Base-by-base conservation (phyloP, 2,113 vertebrate species). In the Willisornis vidua region DNA sequence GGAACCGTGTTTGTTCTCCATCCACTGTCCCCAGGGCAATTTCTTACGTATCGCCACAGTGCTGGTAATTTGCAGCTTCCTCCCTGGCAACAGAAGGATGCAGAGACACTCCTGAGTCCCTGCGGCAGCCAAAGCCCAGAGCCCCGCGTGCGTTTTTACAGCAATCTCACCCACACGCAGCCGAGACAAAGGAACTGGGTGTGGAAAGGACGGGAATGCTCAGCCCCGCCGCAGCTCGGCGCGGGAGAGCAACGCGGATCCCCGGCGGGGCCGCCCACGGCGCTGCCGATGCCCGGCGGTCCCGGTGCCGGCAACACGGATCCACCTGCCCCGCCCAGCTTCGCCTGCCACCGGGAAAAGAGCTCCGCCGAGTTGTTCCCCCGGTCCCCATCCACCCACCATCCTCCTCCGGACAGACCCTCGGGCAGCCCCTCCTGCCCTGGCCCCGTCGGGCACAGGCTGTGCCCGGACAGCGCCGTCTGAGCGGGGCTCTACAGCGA, bases 151-250 rank as follows among this genome's bases (percentile, higher is more conserved):
- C 57, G 2, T 35, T 66, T 90, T 58, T 73, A 46, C 65, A 48
- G 80, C 83, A 73, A 26, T 49, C 83, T 88, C 80, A 24, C 7
- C 31, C 76, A 41, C 16, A 66, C 5, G 7, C 67, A 78, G 91
- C 10, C 12, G 31, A 97, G 78, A 96, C 89, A 96, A 78, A 96
- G 83, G 57, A 94, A 97, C 68, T 82, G 74, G 94, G 88, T 81
- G 90, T 63, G 68, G 72, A 89, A 94, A 75, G 86, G 78, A 35
- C 39, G 17, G 39, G 59, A 46, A 74, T 2, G 70, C 71, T 72
- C 71, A n/a, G n/a, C 72, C 15, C 29, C 3, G 45, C 94, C 23
- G 91, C 73, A n/a, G 94, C 73, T 71, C 35, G 31, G 54, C 2
- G 29, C 59, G 35, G 37, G 10, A 33, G 41, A 74, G 52, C 29